Evolutionary conservation across 2,113 vertebrate genomes (phyloP), one percentile per base, ranked within the genome.

Genomic region (Eptesicus fuscus): DNA sequence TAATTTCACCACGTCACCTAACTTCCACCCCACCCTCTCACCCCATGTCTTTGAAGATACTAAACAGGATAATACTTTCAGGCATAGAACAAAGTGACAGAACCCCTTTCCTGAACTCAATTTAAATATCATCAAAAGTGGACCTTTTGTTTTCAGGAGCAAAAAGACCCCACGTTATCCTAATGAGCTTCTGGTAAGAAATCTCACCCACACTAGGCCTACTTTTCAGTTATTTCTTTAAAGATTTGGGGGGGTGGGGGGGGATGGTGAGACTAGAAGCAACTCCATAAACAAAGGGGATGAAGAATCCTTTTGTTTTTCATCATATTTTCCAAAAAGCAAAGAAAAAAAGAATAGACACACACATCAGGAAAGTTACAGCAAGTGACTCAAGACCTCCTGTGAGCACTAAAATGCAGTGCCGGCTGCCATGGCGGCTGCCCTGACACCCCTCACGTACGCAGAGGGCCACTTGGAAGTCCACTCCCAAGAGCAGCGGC

Each of bases 61-160:
- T 17, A 35, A 86, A 87, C 28, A 95, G 73, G 94, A 79, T 10
- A 49, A 69, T 83, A 69, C 56, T 63, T 91, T 71, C 86, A 74
- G 71, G 37, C 25, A 32, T 1, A 4, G 11, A 95, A 89, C 11
- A 23, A 86, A 70, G 9, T 30, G 59, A 73, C 70, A 73, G 53
- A 42, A 65, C 0, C 9, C 53, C 70, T 61, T 78, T 88, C 37
- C 32, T 63, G 1, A 94, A 79, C 30, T 83, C 35, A 67, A 23
- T 79, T 69, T 88, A 69, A 70, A 59, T 70, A 87, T 37, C 11
- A 40, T 47, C 88, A 88, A 88, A 83, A 96, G 82, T 73, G 2
- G 71, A n/a, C n/a, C 49, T 0, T 37, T 85, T 53, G 37, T 65
- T 95, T 95, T 95, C 51, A 85, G 65, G 47, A 92, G 32, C 49